phyloP scores from a whole-genome alignment of 1,140 invertebrate species.

The Vanessa atalanta region DNA sequence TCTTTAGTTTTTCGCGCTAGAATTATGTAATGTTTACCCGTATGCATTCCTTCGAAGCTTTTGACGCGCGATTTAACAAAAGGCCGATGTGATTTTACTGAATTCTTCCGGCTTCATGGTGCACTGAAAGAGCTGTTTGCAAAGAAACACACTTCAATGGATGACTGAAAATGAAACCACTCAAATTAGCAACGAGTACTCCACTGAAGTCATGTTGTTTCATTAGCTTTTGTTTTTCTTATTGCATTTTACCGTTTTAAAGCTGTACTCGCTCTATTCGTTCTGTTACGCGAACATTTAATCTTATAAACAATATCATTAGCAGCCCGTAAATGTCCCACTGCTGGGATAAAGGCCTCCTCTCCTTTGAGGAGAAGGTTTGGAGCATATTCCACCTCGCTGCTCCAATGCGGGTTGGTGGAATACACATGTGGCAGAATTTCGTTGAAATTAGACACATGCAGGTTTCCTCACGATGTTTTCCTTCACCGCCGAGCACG shows the following conservation, averaged over 20 bases:
- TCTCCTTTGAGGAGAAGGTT: no score
- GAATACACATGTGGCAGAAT: no score
- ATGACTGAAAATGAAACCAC: slow-evolving; percentile 20
- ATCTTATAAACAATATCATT: neutral
- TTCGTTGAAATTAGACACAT: no score
- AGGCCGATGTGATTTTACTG: slow-evolving; percentile 37
- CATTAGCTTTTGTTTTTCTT: slow-evolving; percentile 7
- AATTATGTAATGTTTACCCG: slow-evolving; percentile 40
- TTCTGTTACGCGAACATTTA: neutral
- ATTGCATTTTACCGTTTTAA: neutral
- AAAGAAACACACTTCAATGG: slow-evolving; percentile 18
- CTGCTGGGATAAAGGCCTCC: no score
- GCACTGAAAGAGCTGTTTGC: slow-evolving; percentile 19
- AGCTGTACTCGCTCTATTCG: neutral
- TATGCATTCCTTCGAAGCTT: slow-evolving; percentile 28
- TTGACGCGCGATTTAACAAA: slow-evolving; percentile 43
- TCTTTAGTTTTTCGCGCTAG: slow-evolving; percentile 57
- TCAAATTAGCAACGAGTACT: slow-evolving; percentile 26
- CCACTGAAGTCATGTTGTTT: slow-evolving; percentile 8
- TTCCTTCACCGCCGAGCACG: no score
- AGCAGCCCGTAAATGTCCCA: no score
- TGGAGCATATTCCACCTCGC: no score
- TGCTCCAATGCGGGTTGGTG: no score
- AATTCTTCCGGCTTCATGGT: slow-evolving; percentile 32
- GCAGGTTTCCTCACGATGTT: no score